These are phyloP conservation scores for Agrilus cyanescens DNA, from an alignment of 2,888 invertebrate genomes.

Conservation along the genomic window DNA sequence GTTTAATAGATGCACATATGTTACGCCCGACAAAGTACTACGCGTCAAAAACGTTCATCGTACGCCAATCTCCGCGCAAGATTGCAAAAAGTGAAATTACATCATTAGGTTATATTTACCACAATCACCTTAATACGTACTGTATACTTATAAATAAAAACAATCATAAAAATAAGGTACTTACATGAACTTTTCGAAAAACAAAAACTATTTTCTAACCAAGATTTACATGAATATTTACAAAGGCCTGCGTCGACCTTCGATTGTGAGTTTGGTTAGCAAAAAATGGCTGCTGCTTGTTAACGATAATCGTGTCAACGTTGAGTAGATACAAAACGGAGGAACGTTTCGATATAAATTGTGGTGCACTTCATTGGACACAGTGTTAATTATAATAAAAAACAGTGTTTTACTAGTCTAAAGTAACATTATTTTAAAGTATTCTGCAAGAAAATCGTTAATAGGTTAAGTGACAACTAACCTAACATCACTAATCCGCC, in stretches of 20 bases:
- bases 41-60: slow-evolving; percentile 27
- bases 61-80: slow-evolving; percentile 19
- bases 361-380: too few relatives aligned
- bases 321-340: too few relatives aligned
- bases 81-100: slow-evolving; percentile 29
- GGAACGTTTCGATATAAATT: too few relatives aligned
- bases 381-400: too few relatives aligned
- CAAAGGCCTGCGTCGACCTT: slow-evolving; percentile 34
- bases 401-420: too few relatives aligned
- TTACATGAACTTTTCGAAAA: slow-evolving; percentile 5
- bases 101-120: slow-evolving; percentile 22
- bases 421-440: too few relatives aligned
- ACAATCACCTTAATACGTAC: background rate
- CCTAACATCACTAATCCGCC: too few relatives aligned
- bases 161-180: slow-evolving; percentile 1
- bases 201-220: slow-evolving; percentile 36
- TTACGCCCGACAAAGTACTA: slow-evolving; percentile 12
- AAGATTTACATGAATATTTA: slow-evolving; percentile 35
- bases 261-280: slow-evolving; percentile 13
- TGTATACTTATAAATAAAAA: slow-evolving; percentile 1
- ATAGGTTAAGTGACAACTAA: too few relatives aligned
- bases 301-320: too few relatives aligned
- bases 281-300: slow-evolving; percentile 28
- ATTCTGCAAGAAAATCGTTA: too few relatives aligned
- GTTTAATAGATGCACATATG: too few relatives aligned